Evolutionary conservation across 2,113 vertebrate genomes (phyloP), one percentile per base, ranked within the genome.

Genomic region (Mugil cephalus): DNA sequence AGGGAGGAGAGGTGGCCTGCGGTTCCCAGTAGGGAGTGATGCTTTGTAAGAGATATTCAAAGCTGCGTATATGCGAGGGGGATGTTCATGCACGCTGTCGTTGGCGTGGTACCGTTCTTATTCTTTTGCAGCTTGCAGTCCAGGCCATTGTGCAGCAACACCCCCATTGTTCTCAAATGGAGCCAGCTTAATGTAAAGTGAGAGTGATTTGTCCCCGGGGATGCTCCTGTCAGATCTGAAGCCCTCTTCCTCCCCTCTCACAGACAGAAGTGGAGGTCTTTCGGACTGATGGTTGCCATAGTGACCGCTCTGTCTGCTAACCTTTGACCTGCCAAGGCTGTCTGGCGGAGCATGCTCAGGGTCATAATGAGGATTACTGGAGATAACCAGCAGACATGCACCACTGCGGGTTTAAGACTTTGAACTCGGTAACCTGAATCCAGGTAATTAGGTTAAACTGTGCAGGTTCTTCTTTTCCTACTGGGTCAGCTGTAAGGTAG

Each of bases 311-410:
- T 86, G 53, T 58, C 46, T 52, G 59, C 34, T 86, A 76, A 90
- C 85, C 89, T 89, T 84, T 90, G 83, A 88, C 91, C 88, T 45
- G 59, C 75, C 60, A 47, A 42, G 45, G 68, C 78, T 82, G 84
- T 88, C 84, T 81, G 71, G 72, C 79, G 59, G 59, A 76, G 86
- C 80, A 87, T 80, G 87, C 80, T 88, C 80, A 60, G 74, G 71
- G 83, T 84, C 34, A 30, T 83, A 79, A 88, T 84, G 54, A 87
- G 87, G 89, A 89, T 93, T 87, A 90, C 83, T 61, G 46, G 69
- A 87, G 87, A 91, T 91, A 91, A 89, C 80, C 74, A 55, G 45
- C 17, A 54, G 65, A 84, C 69, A 60, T 4, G 14, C 54, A 60
- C 62, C 45, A 56, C 64, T 43, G 30, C 35, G 58, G 84, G 56